Evolutionary conservation across 2,888 invertebrate species (phyloP).

Genomic region (Harpagoxenus sublaevis): DNA sequence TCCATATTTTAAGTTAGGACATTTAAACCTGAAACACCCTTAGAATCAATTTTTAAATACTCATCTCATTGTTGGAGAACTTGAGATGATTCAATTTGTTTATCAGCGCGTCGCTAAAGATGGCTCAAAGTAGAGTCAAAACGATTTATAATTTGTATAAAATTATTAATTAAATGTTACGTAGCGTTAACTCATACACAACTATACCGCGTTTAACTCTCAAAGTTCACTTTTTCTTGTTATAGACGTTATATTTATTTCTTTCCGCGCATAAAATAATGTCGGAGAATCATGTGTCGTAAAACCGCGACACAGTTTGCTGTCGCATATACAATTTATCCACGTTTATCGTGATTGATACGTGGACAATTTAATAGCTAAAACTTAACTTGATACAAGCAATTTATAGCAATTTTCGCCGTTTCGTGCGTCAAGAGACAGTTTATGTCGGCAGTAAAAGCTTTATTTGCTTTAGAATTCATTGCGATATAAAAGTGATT

Average conservation of each 20-base stretch:
- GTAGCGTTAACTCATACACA: no score
- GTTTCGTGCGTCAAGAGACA: conserved; percentile 1
- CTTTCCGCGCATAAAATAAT: not conserved
- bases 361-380: conserved; percentile 34
- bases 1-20: no score
- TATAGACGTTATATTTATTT: not conserved
- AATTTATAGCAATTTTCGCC: conserved; percentile 19
- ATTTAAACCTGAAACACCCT: no score
- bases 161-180: no score
- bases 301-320: conserved; percentile 17
- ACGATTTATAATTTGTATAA: no score
- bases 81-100: no score
- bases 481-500: conserved; percentile 50
- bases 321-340: not conserved
- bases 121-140: no score
- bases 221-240: no score
- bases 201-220: no score
- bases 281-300: not conserved
- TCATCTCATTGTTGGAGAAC: no score
- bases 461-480: conserved; percentile 41
- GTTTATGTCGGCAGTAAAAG: conserved; percentile 42
- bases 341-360: conserved; percentile 43
- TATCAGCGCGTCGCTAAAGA: no score
- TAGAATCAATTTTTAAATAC: no score
- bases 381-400: conserved; percentile 20